phyloP scores from a whole-genome alignment of 30 jellyfish, hydroid and myxozoan species.

The Hydractinia echinata region DNA sequence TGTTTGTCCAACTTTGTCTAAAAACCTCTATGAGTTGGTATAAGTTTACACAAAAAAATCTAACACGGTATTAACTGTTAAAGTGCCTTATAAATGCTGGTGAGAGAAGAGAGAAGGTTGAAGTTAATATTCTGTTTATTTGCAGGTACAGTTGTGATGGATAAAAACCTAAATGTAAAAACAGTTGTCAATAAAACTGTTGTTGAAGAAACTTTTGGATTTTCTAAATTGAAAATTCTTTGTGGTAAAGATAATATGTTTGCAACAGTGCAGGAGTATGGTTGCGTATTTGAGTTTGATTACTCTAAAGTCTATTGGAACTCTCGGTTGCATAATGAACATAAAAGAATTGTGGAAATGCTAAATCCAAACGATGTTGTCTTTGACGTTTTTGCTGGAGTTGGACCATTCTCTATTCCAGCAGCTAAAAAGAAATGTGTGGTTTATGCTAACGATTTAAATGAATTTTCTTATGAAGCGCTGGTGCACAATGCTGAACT shows the following conservation, averaged over 20 bases:
- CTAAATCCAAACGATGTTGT: constrained; percentile 62
- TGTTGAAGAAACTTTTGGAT: constrained; percentile 82
- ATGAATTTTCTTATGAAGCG: constrained; percentile 61
- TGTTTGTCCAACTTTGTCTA: too few species aligned
- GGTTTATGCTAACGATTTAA: constrained; percentile 89
- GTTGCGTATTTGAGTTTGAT: constrained; percentile 83
- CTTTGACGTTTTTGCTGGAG: constrained; percentile 98
- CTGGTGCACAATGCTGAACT: constrained; percentile 46
- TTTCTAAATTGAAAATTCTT: constrained; percentile 75
- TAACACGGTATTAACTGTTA: too few species aligned
- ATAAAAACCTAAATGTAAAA: constrained; percentile 70
- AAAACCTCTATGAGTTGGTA: too few species aligned
- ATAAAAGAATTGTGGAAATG: constrained; percentile 52
- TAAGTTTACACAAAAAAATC: too few species aligned
- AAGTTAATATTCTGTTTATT: background rate
- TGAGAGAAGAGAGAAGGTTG: too few species aligned
- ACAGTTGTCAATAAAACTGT: constrained; percentile 95
- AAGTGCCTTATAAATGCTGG: too few species aligned
- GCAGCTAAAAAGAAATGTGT: constrained; percentile 77
- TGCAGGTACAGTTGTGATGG: constrained; percentile 82
- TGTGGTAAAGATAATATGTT: constrained; percentile 76
- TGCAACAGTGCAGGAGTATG: constrained; percentile 83
- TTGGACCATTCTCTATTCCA: constrained; percentile 98
- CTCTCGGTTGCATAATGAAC: constrained; percentile 90
- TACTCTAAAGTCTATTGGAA: constrained; percentile 96